These are phyloP conservation scores for Hydrozoanthus tunicans DNA, from an alignment of 64 coral and sea anemone species.

Conservation along the genomic window DNA sequence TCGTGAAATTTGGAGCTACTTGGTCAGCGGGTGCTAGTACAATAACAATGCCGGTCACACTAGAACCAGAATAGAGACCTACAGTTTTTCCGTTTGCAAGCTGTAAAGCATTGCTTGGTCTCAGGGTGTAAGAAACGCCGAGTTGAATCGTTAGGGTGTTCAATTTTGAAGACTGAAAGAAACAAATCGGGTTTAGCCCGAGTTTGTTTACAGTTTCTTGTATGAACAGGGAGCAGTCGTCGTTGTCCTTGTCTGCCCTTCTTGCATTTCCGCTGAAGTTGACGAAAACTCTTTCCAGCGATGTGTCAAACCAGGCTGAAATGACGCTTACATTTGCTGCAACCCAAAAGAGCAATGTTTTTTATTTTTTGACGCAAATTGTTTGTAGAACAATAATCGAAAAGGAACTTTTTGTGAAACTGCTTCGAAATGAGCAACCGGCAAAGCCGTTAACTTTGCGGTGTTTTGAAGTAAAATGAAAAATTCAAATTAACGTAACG, in stretches of 20 bases:
- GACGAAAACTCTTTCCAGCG: constrained; percentile 7
- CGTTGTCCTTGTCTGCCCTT: background rate
- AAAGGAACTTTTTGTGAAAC: too few relatives aligned
- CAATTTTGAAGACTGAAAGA: background rate
- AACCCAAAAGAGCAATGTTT: background rate
- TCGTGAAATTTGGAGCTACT: background rate
- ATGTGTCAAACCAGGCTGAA: constrained; percentile 5
- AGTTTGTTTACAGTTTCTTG: constrained; percentile 5
- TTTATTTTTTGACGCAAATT: too few relatives aligned
- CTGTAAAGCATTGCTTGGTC: background rate
- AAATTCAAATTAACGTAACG: too few relatives aligned
- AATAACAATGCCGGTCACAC: background rate
- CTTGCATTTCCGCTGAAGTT: constrained; percentile 24
- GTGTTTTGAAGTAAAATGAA: too few relatives aligned
- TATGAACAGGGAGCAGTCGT: constrained; percentile 19
- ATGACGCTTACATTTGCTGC: constrained; percentile 7
- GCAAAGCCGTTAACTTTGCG: too few relatives aligned
- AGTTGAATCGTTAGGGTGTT: background rate
- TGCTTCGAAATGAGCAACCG: too few relatives aligned
- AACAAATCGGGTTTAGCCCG: background rate
- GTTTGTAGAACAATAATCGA: too few relatives aligned
- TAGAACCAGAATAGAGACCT: background rate
- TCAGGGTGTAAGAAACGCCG: background rate
- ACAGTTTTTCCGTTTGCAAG: background rate
- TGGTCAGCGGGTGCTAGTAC: background rate